These are phyloP conservation scores for Neoscelio sp. DNA, from an alignment of 2,888 invertebrate genomes.

Conservation along the genomic window DNA sequence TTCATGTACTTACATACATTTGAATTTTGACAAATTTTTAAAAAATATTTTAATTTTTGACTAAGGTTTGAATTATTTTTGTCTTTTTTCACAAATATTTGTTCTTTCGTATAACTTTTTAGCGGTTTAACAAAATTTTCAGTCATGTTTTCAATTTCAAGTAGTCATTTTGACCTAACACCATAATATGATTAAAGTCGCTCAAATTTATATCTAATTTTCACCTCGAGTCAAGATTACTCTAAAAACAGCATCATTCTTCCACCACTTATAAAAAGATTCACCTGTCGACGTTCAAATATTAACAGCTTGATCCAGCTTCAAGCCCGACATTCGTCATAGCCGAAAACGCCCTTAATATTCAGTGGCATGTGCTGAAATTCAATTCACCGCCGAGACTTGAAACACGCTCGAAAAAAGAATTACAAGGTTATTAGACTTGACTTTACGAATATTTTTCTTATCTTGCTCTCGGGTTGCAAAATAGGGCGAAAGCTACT, in stretches of 20 bases:
- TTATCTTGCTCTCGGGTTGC: slow-evolving; percentile 54
- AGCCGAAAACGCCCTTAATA: neutral
- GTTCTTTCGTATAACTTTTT: too few relatives aligned
- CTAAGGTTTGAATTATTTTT: too few relatives aligned
- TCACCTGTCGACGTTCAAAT: slow-evolving; percentile 1
- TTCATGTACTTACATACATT: too few relatives aligned
- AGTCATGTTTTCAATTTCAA: too few relatives aligned
- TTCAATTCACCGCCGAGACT: slow-evolving; percentile 36
- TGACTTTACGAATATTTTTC: slow-evolving; percentile 51
- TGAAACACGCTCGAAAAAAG: slow-evolving; percentile 26
- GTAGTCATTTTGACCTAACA: too few relatives aligned
- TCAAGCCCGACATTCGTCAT: slow-evolving; percentile 26
- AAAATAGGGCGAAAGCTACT: slow-evolving; percentile 65
- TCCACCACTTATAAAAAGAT: neutral
- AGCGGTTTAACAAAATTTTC: too few relatives aligned
- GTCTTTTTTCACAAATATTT: too few relatives aligned
- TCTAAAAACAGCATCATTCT: neutral
- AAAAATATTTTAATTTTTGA: too few relatives aligned
- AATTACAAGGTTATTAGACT: slow-evolving; percentile 53
- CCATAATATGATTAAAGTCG: too few relatives aligned
- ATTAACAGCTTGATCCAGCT: slow-evolving; percentile 9
- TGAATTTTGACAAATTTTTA: too few relatives aligned
- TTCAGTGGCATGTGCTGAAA: slow-evolving; percentile 26
- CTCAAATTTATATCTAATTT: too few relatives aligned
- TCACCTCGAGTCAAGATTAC: neutral